Conservation (phyloP, 1,140 invertebrate genomes). For the Drosophila ficusphila region DNA sequence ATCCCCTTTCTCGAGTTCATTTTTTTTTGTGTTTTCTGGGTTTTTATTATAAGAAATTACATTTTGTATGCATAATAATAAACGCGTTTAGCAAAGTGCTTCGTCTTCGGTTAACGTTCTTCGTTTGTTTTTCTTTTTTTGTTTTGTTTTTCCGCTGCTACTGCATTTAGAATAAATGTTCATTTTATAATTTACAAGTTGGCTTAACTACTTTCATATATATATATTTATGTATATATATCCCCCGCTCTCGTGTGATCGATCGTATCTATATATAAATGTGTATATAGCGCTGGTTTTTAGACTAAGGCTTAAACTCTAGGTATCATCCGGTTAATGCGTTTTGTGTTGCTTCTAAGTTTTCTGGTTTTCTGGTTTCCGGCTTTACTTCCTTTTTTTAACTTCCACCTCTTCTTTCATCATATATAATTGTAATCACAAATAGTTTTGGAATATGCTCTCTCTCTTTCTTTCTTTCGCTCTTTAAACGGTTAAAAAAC, state of each 20-base stretch:
- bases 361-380: slow-evolving; percentile 27
- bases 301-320: slow-evolving; percentile 53
- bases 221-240: slow-evolving; percentile 16
- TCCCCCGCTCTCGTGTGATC: slow-evolving; percentile 19
- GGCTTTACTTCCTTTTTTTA: neutral
- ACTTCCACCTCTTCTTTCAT: slow-evolving; percentile 6
- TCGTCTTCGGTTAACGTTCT: slow-evolving; percentile 21
- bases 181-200: slow-evolving; percentile 63
- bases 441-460: slow-evolving; percentile 82
- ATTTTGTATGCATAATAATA: slow-evolving; percentile 69
- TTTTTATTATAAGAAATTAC: slow-evolving; percentile 62
- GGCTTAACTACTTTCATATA: slow-evolving; percentile 43
- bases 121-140: neutral
- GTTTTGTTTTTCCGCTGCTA: slow-evolving; percentile 19
- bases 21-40: slow-evolving; percentile 38
- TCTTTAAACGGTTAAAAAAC: slow-evolving; percentile 24
- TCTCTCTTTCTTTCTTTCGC: slow-evolving; percentile 22
- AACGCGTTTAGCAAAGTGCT: slow-evolving; percentile 43
- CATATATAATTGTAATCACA: slow-evolving; percentile 80
- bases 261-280: slow-evolving; percentile 30
- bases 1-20: slow-evolving; percentile 3
- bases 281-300: slow-evolving; percentile 42
- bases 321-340: slow-evolving; percentile 62
- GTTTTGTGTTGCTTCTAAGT: slow-evolving; percentile 62
- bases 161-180: slow-evolving; percentile 56